phyloP scores from a whole-genome alignment of 2,888 invertebrate genomes.

The Tridacna gigas region DNA sequence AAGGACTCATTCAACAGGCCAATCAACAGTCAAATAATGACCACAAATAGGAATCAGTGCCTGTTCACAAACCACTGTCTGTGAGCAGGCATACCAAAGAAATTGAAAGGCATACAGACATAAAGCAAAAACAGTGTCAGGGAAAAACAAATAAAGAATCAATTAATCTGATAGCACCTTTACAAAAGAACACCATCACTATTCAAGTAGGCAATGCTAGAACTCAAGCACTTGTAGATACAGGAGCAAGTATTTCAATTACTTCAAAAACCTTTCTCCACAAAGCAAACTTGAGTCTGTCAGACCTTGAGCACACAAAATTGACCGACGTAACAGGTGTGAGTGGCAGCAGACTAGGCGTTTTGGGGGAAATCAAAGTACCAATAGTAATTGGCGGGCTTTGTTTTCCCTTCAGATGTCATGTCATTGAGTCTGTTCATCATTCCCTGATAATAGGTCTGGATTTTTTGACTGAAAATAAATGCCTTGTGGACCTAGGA shows the following conservation, averaged over 20 bases:
- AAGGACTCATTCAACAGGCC: not conserved
- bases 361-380: slow-evolving; percentile 33
- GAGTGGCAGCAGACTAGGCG: slow-evolving; percentile 21
- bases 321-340: slow-evolving; percentile 27
- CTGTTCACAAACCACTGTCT: not conserved
- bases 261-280: slow-evolving; percentile 36
- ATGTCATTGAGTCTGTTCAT: slow-evolving; percentile 31
- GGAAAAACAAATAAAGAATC: not conserved
- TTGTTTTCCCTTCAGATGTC: slow-evolving; percentile 27
- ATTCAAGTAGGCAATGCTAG: slow-evolving; percentile 19
- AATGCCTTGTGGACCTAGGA: slow-evolving; percentile 34
- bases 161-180: slow-evolving; percentile 23
- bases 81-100: not conserved
- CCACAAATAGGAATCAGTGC: not conserved
- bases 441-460: slow-evolving; percentile 42
- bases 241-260: slow-evolving; percentile 38
- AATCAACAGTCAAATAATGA: not conserved
- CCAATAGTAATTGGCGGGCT: slow-evolving; percentile 25
- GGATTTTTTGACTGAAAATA: slow-evolving; percentile 39
- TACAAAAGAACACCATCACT: slow-evolving; percentile 33
- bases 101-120: not conserved
- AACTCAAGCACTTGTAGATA: slow-evolving; percentile 35
- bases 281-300: slow-evolving; percentile 17
- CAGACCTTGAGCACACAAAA: not conserved
- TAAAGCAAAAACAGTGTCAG: not conserved